These are phyloP conservation scores for Drosophila tani DNA, from an alignment of 1,140 invertebrate species.

Conservation along the genomic window DNA sequence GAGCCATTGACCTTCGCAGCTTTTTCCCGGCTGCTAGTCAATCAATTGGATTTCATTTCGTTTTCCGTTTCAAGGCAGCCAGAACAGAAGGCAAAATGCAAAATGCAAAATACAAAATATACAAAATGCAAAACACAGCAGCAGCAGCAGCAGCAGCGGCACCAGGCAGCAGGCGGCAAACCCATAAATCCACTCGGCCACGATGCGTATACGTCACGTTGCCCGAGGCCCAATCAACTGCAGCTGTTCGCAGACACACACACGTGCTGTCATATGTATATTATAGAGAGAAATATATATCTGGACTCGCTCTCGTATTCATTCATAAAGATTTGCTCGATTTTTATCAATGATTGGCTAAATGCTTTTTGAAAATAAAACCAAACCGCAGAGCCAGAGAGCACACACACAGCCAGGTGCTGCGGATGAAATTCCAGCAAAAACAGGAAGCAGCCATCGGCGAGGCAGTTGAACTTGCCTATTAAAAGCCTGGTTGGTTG, in stretches of 20 bases:
- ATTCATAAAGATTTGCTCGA: conserved; percentile 79
- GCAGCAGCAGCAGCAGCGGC: not conserved
- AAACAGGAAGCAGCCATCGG: conserved; percentile 30
- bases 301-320: conserved; percentile 37
- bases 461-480: conserved; percentile 24
- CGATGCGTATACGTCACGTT: conserved; percentile 72
- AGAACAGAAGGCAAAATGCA: conserved; percentile 36
- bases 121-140: conserved; percentile 28
- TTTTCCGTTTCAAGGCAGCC: conserved; percentile 56
- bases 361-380: conserved; percentile 76
- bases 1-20: conserved; percentile 67
- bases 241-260: conserved; percentile 62
- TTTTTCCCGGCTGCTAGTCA: conserved; percentile 31
- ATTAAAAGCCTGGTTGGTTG: conserved; percentile 42
- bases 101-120: conserved; percentile 31
- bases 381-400: conserved; percentile 21
- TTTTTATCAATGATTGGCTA: conserved; percentile 83
- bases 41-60: conserved; percentile 57
- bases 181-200: conserved; percentile 52
- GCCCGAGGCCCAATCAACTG: conserved; percentile 58
- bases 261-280: conserved; percentile 4
- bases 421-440: conserved; percentile 43
- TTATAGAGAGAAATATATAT: conserved; percentile 5
- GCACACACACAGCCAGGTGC: conserved; percentile 41
- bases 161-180: conserved; percentile 5